These are phyloP conservation scores for Vanessa atalanta DNA, from an alignment of 1,140 invertebrate species.

Conservation along the genomic window DNA sequence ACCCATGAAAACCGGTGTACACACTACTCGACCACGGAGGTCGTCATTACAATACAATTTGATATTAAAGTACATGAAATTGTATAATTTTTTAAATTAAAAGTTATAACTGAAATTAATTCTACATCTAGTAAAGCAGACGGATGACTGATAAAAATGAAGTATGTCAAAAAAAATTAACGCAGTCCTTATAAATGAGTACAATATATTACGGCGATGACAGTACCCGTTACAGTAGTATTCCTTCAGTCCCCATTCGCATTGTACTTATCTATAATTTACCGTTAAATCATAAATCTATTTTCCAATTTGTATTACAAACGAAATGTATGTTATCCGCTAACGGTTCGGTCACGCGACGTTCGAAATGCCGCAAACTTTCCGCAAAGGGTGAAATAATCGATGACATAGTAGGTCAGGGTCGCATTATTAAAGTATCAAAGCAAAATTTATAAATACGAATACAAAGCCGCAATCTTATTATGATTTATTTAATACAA, in stretches of 20 bases:
- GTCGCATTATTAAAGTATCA: conserved; percentile 8
- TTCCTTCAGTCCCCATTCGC: background rate
- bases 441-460: background rate
- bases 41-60: too few species aligned
- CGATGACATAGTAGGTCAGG: conserved; percentile 33
- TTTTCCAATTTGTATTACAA: conserved; percentile 20
- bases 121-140: too few species aligned
- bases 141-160: too few species aligned
- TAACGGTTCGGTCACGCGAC: conserved; percentile 3
- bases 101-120: too few species aligned
- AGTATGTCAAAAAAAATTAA: background rate
- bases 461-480: background rate
- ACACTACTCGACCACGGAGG: too few species aligned
- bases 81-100: too few species aligned
- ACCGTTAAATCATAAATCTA: conserved; percentile 7
- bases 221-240: background rate
- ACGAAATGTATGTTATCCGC: conserved; percentile 15
- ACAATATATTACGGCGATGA: background rate
- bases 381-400: conserved; percentile 36
- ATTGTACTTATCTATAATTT: background rate
- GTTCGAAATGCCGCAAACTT: conserved; percentile 25
- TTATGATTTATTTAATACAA: background rate
- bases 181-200: background rate
- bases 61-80: too few species aligned
- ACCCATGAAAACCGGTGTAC: too few species aligned